These are phyloP conservation scores for Choristoneura rosaceana DNA, from an alignment of 2,888 invertebrate genomes.

Conservation along the genomic window DNA sequence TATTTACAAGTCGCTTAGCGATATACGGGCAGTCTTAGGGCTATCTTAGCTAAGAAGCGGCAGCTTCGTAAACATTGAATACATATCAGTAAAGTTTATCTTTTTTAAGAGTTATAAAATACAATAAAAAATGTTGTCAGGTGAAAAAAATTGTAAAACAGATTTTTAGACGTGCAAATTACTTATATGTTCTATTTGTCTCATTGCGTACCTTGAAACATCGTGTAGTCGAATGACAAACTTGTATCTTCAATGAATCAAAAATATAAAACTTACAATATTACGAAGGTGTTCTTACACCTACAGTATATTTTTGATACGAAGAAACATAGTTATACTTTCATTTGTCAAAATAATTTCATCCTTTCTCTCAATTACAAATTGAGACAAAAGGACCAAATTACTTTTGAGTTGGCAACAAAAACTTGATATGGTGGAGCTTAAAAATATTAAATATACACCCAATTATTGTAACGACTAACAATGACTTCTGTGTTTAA, in stretches of 20 bases:
- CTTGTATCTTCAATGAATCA: background rate
- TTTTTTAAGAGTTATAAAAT: background rate
- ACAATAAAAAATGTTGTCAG: background rate
- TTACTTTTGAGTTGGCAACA: background rate
- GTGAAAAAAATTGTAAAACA: background rate
- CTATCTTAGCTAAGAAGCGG: conserved; percentile 32
- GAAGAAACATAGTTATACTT: background rate
- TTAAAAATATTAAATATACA: background rate
- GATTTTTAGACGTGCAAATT: background rate
- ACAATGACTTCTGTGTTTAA: background rate
- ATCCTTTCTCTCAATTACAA: background rate
- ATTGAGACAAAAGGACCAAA: background rate
- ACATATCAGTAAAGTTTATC: conserved; percentile 2
- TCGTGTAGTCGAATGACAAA: background rate
- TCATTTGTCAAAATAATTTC: background rate
- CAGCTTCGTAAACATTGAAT: conserved; percentile 20
- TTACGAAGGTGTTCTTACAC: too few species aligned
- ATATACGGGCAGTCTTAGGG: conserved; percentile 50
- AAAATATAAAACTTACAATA: background rate
- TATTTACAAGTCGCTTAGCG: conserved; percentile 78
- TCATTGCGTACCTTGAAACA: background rate
- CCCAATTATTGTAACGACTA: background rate
- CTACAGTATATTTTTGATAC: background rate
- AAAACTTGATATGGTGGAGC: background rate
- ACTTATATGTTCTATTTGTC: background rate